These are phyloP conservation scores for Epinephelus lanceolatus DNA, from an alignment of 2,113 vertebrate species.

Conservation along the genomic window DNA sequence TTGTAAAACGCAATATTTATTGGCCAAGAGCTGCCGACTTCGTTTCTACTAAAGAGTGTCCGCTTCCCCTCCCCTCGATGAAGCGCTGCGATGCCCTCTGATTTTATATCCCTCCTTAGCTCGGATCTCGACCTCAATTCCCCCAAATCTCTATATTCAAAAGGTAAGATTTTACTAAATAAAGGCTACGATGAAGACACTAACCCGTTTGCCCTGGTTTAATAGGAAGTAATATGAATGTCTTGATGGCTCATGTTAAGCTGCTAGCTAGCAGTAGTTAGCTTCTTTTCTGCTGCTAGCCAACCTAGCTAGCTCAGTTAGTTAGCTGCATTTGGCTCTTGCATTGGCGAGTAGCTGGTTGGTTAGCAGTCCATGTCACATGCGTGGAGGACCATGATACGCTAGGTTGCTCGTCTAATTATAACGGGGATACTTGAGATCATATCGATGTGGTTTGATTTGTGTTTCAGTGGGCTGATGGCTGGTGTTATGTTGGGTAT, in stretches of 20 bases:
- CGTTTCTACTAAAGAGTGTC: constrained; percentile 76
- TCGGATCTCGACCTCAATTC: constrained; percentile 96
- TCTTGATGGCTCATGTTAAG: constrained; percentile 61
- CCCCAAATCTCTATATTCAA: constrained; percentile 94
- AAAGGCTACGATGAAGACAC: not conserved
- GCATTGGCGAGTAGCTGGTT: constrained; percentile 37
- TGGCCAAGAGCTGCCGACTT: constrained; percentile 51
- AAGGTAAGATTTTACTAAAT: constrained; percentile 87
- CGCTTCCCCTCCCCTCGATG: constrained; percentile 83
- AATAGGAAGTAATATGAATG: constrained; percentile 27
- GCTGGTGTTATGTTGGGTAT: not conserved
- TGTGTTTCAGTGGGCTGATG: not conserved
- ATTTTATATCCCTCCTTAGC: constrained; percentile 96
- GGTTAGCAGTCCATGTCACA: constrained; percentile 44
- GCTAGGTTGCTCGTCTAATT: not conserved
- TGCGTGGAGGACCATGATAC: not conserved
- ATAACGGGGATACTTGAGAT: not conserved
- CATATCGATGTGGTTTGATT: not conserved
- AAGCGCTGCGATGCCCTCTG: constrained; percentile 95
- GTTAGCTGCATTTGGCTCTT: constrained; percentile 59
- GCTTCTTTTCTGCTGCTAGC: constrained; percentile 72
- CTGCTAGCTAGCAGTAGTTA: constrained; percentile 75
- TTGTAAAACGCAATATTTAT: constrained; percentile 62
- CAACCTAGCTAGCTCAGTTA: constrained; percentile 66
- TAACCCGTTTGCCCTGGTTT: constrained; percentile 2